Conservation (phyloP, 1,140 invertebrate species). For the Drosophila willistoni region DNA sequence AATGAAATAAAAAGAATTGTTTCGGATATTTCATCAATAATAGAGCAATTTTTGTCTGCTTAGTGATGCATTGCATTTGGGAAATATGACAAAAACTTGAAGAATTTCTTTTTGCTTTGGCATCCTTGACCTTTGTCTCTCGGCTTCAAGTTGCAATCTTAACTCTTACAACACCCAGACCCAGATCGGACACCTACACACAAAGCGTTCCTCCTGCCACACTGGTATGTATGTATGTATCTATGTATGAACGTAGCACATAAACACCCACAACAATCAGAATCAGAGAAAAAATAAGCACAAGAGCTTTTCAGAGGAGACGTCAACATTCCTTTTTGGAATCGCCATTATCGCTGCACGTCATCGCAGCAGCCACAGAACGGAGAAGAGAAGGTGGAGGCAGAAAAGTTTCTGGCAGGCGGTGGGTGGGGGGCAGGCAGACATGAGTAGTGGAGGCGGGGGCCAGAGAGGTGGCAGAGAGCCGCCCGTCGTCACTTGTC, state of each 20-base stretch:
- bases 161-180: slow-evolving; percentile 43
- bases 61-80: no score
- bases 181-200: slow-evolving; percentile 60
- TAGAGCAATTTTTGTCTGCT: no score
- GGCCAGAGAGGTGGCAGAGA: not conserved
- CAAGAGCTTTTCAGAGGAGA: slow-evolving; percentile 29
- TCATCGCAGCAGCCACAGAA: slow-evolving; percentile 46
- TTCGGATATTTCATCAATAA: no score
- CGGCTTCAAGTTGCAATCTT: slow-evolving; percentile 7
- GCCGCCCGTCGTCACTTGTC: slow-evolving; percentile 77
- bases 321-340: slow-evolving; percentile 66
- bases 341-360: slow-evolving; percentile 71
- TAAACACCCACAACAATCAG: slow-evolving; percentile 57
- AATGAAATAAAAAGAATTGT: no score
- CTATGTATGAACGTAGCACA: slow-evolving; percentile 10
- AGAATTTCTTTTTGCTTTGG: not conserved
- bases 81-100: slow-evolving; percentile 5
- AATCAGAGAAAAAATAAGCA: slow-evolving; percentile 5
- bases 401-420: not conserved
- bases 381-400: slow-evolving; percentile 18
- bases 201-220: not conserved
- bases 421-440: slow-evolving; percentile 11
- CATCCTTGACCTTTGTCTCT: slow-evolving; percentile 69
- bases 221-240: not conserved
- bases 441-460: no score